Evolutionary conservation across 1,140 invertebrate species (phyloP).

Genomic region (Cherax destructor): DNA sequence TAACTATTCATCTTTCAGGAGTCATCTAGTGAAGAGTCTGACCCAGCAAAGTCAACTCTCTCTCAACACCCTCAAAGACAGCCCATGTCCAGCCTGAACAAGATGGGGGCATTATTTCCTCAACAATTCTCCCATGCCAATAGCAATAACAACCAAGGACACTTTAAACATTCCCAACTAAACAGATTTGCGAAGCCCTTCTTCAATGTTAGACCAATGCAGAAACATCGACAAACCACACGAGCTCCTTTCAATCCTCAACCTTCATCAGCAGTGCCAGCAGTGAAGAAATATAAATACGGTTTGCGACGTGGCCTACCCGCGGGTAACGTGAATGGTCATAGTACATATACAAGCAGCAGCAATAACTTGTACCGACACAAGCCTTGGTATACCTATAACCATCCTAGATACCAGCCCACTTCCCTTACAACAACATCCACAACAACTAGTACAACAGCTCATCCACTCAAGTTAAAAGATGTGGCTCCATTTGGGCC

Average conservation of each 20-base stretch:
- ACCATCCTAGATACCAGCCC: neutral
- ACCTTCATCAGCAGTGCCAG: neutral
- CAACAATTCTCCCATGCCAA: neutral
- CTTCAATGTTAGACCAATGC: neutral
- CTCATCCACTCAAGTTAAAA: neutral
- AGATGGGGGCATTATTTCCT: conserved; percentile 15
- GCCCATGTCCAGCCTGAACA: conserved; percentile 14
- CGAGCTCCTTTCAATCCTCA: neutral
- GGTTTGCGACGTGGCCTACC: conserved; percentile 69
- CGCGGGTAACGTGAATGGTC: conserved; percentile 50
- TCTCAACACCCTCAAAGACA: neutral
- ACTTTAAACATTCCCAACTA: neutral
- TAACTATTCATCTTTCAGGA: neutral
- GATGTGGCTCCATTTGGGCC: conserved; percentile 59
- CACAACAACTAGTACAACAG: conserved; percentile 30
- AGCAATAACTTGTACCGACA: conserved; percentile 37
- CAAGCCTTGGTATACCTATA: conserved; percentile 59
- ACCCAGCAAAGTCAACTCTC: neutral
- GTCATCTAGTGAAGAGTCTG: neutral
- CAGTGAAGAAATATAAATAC: conserved; percentile 57
- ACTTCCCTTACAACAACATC: conserved; percentile 18
- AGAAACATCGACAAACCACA: neutral
- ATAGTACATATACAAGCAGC: conserved; percentile 12
- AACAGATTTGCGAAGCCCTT: neutral
- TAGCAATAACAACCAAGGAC: neutral